Conservation (phyloP, 1,140 invertebrate species). For the Drosophila rufa region DNA sequence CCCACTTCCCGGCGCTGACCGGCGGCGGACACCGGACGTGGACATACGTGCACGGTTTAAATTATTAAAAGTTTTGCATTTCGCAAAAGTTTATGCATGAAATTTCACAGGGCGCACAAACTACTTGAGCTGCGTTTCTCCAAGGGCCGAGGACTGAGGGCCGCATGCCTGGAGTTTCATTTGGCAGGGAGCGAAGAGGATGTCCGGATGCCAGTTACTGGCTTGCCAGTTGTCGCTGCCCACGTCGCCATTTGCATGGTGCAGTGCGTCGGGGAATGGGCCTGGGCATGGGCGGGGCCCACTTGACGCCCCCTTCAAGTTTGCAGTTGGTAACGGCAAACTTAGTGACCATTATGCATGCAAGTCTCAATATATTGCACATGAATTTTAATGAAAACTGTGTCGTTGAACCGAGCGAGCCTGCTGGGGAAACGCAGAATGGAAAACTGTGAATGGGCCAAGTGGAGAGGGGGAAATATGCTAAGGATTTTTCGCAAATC, state of each 20-base stretch:
- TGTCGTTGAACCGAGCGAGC: constrained; percentile 68
- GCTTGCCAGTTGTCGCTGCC: constrained; percentile 16
- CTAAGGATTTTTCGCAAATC: constrained; percentile 57
- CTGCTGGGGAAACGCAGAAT: neutral
- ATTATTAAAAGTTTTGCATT: constrained; percentile 81
- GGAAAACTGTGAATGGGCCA: neutral
- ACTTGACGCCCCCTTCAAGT: constrained; percentile 55
- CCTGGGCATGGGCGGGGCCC: constrained; percentile 31
- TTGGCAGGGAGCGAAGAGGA: constrained; percentile 33
- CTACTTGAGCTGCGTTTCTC: constrained; percentile 75
- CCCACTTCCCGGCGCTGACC: constrained; percentile 45
- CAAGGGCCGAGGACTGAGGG: constrained; percentile 17
- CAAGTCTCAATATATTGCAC: constrained; percentile 81
- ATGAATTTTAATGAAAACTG: constrained; percentile 79
- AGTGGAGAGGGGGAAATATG: constrained; percentile 23
- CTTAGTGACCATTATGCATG: constrained; percentile 83
- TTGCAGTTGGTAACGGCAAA: constrained; percentile 59
- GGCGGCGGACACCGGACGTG: neutral
- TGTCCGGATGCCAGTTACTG: constrained; percentile 44
- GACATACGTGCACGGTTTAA: constrained; percentile 75
- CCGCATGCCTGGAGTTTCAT: constrained; percentile 23
- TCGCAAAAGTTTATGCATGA: constrained; percentile 79
- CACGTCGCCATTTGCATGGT: constrained; percentile 66
- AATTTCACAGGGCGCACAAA: constrained; percentile 73
- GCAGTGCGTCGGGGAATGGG: constrained; percentile 16